These are phyloP conservation scores for Crocuta crocuta DNA, from an alignment of 2,113 vertebrate genomes.

Conservation along the genomic window DNA sequence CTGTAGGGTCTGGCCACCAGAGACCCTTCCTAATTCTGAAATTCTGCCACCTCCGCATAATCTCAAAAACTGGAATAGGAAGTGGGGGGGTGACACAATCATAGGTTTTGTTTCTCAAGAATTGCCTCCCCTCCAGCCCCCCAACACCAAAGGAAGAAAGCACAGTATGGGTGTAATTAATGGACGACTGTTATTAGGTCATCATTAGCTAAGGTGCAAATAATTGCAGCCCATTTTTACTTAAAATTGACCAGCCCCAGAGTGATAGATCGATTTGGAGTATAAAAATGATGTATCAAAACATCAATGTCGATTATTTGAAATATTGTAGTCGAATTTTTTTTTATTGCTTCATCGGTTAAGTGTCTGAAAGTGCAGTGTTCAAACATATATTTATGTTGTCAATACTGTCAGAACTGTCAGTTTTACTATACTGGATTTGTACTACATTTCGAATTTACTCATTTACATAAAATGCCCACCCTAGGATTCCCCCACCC, in stretches of 20 bases:
- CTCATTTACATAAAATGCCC: constrained; percentile 90
- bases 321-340: constrained; percentile 91
- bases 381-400: constrained; percentile 91
- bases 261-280: constrained; percentile 88
- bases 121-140: neutral
- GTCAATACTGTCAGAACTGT: constrained; percentile 91
- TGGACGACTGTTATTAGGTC: constrained; percentile 88
- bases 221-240: constrained; percentile 88
- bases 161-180: constrained; percentile 84
- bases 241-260: constrained; percentile 88
- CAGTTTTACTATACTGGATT: constrained; percentile 88
- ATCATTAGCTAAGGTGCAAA: constrained; percentile 88
- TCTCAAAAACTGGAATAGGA: constrained; percentile 3
- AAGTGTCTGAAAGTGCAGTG: constrained; percentile 90
- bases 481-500: constrained; percentile 75
- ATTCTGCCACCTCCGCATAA: neutral
- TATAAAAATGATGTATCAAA: constrained; percentile 91
- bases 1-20: neutral
- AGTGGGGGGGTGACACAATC: neutral
- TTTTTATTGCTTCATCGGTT: constrained; percentile 90
- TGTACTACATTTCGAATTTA: constrained; percentile 88
- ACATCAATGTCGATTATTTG: constrained; percentile 91
- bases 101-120: neutral
- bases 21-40: constrained; percentile 10
- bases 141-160: constrained; percentile 34